Evolutionary conservation across 2,113 vertebrate genomes (phyloP).

Genomic region (Glareola pratincola): DNA sequence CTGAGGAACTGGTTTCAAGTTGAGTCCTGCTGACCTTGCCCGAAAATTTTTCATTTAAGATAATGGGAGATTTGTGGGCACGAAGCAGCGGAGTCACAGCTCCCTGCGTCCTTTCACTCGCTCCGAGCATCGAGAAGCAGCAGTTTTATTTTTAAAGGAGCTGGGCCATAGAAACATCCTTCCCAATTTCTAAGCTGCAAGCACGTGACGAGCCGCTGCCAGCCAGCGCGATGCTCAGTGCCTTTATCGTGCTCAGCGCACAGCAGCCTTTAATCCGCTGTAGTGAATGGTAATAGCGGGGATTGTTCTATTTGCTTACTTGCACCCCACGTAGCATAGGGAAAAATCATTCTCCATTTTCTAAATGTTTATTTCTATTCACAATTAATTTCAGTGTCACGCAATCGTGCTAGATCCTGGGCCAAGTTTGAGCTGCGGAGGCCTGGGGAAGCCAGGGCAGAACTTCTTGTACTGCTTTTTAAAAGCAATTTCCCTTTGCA

Average conservation of each 20-base stretch:
- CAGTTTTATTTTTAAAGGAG: slow-evolving; percentile 8
- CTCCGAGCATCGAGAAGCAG: not conserved
- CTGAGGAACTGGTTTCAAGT: slow-evolving; percentile 19
- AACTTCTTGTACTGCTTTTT: not conserved
- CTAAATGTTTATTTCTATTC: not conserved
- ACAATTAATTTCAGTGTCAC: not conserved
- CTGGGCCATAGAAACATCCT: not conserved
- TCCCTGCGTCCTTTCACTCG: not conserved
- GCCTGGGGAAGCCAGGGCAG: not conserved
- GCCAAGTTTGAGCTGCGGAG: not conserved
- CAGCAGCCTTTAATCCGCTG: not conserved
- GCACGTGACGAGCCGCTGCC: not conserved
- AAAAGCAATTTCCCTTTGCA: not conserved
- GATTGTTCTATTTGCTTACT: not conserved
- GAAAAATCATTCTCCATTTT: not conserved
- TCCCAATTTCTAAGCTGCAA: not conserved
- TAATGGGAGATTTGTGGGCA: not conserved
- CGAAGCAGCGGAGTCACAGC: not conserved
- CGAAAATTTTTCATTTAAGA: not conserved
- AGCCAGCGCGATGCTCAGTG: not conserved
- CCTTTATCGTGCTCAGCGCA: not conserved
- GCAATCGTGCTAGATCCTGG: not conserved
- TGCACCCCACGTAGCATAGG: not conserved
- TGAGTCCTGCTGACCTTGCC: slow-evolving; percentile 18
- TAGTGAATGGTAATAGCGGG: not conserved